Evolutionary conservation across 2,888 invertebrate species (phyloP).

Genomic region (Habrosyne pyritoides): DNA sequence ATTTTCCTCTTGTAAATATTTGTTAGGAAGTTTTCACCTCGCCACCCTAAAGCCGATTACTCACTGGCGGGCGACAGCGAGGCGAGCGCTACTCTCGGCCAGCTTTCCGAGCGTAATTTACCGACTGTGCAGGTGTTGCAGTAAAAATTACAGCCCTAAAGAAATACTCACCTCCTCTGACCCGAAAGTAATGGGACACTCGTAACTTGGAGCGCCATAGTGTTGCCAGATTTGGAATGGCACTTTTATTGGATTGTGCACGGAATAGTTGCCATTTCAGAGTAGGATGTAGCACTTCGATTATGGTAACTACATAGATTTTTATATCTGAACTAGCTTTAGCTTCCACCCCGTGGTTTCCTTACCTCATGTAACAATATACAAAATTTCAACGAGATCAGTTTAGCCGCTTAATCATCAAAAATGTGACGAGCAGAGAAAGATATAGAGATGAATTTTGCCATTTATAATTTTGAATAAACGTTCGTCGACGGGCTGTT

Average conservation of each 20-base stretch:
- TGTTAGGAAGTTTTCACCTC: constrained; percentile 43
- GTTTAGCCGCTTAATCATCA: too few relatives aligned
- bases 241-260: constrained; percentile 11
- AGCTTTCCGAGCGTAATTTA: constrained; percentile 44
- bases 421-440: too few relatives aligned
- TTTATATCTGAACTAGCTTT: not conserved
- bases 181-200: constrained; percentile 34
- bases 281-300: not conserved
- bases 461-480: too few relatives aligned
- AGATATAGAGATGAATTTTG: too few relatives aligned
- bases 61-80: constrained; percentile 21
- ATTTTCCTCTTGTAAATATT: constrained; percentile 42
- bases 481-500: too few relatives aligned
- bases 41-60: constrained; percentile 38
- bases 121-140: constrained; percentile 55
- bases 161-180: constrained; percentile 30
- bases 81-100: constrained; percentile 4
- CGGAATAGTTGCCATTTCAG: not conserved
- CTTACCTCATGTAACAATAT: too few relatives aligned
- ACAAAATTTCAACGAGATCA: too few relatives aligned
- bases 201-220: constrained; percentile 30
- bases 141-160: constrained; percentile 42
- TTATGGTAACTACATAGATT: too few relatives aligned
- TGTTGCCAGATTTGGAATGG: constrained; percentile 7
- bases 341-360: too few relatives aligned